Base-by-base conservation (phyloP, 2,888 invertebrate genomes). In the Thymelicus acteon region DNA sequence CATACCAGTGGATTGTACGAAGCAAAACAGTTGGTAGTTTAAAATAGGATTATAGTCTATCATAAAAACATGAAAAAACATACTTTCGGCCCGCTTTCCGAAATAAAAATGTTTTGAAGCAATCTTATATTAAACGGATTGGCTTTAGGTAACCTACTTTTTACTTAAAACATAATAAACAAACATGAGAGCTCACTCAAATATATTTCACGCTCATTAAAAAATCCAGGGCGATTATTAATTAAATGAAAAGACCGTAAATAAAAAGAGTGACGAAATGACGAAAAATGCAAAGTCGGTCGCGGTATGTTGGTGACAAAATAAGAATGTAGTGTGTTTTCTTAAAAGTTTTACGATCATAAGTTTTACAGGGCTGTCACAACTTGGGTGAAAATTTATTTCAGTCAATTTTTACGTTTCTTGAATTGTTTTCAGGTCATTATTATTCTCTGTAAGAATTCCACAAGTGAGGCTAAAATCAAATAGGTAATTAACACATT, bases 71-170 rank as follows among this genome's bases (percentile, higher is more conserved):
- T 2, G 8, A 39, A 44, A 8, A 10, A 7, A 10, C n/a, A 10
- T 8, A 12, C 4, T 44, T 44, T 12, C 12, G 44, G 12, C 4
- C 44, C 12, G 4, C 2, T 44, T 44, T 44, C 44, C 4, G 12
- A 44, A 44, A 44, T 44, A 44, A 44, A 44, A 8, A 10, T 12
- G 44, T 12, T 10, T 0, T 52, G 6, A 7, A 52, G 15, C 49
- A n/a, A 49, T 49, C n/a, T 19, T 52, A 19, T 19, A 40, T 40
- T 64, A 39, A 19, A 40, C 52, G 8, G 10, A 6, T 37, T 57
- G 62, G n/a, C 62, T 44, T 44, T 65, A 72, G 75, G 67, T 76
- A 80, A 80, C 78, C 82, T 80, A 82, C 84, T 81, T 79, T 24
- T 15, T 6, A 12, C 24, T 15, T 8, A 67, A 48, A 15, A 13